Base-by-base conservation (phyloP, 1,140 invertebrate genomes). In the Drosophila tsacasi region DNA sequence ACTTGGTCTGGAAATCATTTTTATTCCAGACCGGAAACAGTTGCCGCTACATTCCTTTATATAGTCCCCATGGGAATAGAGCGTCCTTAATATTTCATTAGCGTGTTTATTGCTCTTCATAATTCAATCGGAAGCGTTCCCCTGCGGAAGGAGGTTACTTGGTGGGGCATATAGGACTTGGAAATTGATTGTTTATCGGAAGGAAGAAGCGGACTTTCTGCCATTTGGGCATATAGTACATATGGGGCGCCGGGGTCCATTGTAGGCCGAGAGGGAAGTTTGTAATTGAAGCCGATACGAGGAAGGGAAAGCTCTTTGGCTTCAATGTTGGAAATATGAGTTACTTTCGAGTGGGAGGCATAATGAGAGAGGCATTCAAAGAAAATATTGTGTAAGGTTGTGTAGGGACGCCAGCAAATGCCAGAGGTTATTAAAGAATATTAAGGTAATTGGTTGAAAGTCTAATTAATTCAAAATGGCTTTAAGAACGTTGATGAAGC, bases 51-150 rank as follows among this genome's bases (percentile, higher is more conserved):
- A 19, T 17, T 21, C 13, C 35, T 6, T 13, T 27, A 9, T 32
- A 37, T 7, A 32, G 42, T 60, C 69, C 68, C 65, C 19, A 23
- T 47, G 66, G 52, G 35, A 73, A 27, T 25, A 8, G 15, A 17
- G 27, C 27, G 13, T 35, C 21, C 46, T 49, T 17, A 47, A 50
- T 50, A 60, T 57, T 47, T 63, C 49, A 69, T 78, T 77, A 72
- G 57, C 55, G 50, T 65, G 65, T 78, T 81, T 81, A 77, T 77
- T 77, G 55, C 60, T 39, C 40, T 27, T 35, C 65, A 61, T 65
- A 72, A 65, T 57, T 77, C 55, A 72, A 81, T 82, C 47, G 54
- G 9, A 25, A 32, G 32, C 44, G 35, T 32, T 72, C 3, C 46
- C 66, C 46, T 2, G 62, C 25, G 37, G 7, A 69, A 44, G 27